Conservation (phyloP, 1,140 invertebrate genomes). For the Muscidifurax raptorellus region DNA sequence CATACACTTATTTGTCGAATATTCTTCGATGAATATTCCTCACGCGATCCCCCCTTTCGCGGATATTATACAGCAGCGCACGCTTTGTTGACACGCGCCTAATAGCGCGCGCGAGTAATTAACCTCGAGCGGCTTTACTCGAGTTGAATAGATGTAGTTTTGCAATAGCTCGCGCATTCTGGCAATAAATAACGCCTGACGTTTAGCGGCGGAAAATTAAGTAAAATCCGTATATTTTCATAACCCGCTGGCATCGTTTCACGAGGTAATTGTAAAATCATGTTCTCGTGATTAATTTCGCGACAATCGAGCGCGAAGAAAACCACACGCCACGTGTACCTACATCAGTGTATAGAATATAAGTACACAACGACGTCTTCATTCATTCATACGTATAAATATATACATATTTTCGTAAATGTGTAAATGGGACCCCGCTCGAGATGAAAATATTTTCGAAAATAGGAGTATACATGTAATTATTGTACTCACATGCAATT, state of each 20-base stretch:
- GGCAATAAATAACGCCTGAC: not conserved
- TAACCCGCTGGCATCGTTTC: not conserved
- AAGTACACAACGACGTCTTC: too few relatives aligned
- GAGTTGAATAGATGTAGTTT: not conserved
- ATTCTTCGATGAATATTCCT: too few relatives aligned
- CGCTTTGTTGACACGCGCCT: not conserved
- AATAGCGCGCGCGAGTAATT: not conserved
- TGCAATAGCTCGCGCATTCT: not conserved
- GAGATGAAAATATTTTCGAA: not conserved
- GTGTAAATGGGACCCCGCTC: not conserved
- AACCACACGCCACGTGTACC: too few relatives aligned
- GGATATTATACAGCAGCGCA: not conserved
- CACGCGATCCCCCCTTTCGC: too few relatives aligned
- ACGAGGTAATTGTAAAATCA: too few relatives aligned
- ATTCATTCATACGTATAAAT: too few relatives aligned
- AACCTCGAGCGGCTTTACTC: not conserved
- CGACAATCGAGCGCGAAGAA: not conserved
- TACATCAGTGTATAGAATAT: too few relatives aligned
- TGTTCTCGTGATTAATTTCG: not conserved
- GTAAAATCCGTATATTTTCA: not conserved
- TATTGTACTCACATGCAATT: slow-evolving; percentile 80
- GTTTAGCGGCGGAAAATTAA: not conserved
- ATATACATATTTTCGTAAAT: too few relatives aligned
- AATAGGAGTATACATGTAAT: not conserved
- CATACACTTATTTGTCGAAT: too few relatives aligned